Evolutionary conservation across 2,113 vertebrate genomes (phyloP).

Genomic region (Ophthalmolycus amberensis): DNA sequence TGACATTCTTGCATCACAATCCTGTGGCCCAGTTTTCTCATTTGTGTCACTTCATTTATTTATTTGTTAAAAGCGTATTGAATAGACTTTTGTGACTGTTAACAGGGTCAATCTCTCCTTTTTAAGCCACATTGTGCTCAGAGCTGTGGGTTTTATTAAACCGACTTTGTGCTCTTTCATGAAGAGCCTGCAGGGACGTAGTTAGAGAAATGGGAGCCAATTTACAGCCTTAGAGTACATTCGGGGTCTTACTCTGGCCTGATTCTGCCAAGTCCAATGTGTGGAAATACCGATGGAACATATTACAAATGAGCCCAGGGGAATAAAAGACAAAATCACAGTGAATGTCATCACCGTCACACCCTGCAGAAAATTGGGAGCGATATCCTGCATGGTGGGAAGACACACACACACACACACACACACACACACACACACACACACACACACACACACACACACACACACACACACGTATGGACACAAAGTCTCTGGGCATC

Average conservation of each 20-base stretch:
- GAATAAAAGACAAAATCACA: constrained; percentile 59
- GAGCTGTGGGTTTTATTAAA: constrained; percentile 39
- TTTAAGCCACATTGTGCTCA: constrained; percentile 33
- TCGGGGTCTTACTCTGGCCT: constrained; percentile 65
- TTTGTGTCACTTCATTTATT: constrained; percentile 1
- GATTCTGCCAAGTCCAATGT: constrained; percentile 75
- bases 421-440: background rate
- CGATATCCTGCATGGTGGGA: background rate
- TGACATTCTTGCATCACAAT: background rate
- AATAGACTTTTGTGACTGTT: background rate
- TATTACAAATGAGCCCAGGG: constrained; percentile 61
- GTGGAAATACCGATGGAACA: constrained; percentile 54
- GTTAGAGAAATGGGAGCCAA: constrained; percentile 63
- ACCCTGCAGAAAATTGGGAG: constrained; percentile 22
- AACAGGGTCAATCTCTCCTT: background rate
- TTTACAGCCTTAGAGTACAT: constrained; percentile 56
- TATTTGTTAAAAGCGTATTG: constrained; percentile 24
- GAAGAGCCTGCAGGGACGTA: constrained; percentile 47
- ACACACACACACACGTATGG: background rate
- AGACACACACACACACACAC: background rate
- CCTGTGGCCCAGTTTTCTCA: background rate
- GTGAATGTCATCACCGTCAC: constrained; percentile 41
- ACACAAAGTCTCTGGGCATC: background rate
- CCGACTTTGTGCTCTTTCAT: constrained; percentile 38
- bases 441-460: background rate